A percentile compares a stretch with the other conserved stretches of the same genome.
phyloP scores from a whole-genome alignment of 2,113 vertebrate species.

The Menidia beryllina region DNA sequence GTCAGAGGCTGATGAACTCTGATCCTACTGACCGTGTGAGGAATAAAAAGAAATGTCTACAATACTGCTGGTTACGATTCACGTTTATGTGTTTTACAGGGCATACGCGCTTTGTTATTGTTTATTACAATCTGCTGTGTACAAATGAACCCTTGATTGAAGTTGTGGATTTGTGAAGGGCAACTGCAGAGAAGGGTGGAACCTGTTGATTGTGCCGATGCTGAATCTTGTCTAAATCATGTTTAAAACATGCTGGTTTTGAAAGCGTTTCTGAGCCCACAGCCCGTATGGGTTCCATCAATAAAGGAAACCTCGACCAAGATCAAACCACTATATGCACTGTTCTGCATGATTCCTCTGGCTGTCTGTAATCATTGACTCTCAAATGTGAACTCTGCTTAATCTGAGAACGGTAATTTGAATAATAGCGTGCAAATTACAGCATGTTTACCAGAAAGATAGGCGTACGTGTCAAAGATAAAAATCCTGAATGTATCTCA shows the following conservation, averaged over 20 bases:
- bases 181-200: slow-evolving; percentile 39
- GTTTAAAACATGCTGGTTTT: not conserved
- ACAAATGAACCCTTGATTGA: not conserved
- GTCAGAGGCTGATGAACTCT: slow-evolving; percentile 4
- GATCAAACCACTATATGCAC: slow-evolving; percentile 49
- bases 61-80: slow-evolving; percentile 32
- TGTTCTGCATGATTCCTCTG: slow-evolving; percentile 67
- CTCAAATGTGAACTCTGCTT: slow-evolving; percentile 53
- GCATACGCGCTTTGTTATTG: slow-evolving; percentile 15
- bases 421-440: slow-evolving; percentile 30
- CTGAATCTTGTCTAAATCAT: not conserved
- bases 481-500: slow-evolving; percentile 73
- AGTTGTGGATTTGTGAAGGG: not conserved
- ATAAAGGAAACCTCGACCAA: slow-evolving; percentile 11
- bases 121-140: slow-evolving; percentile 31
- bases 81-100: slow-evolving; percentile 19
- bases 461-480: slow-evolving; percentile 39
- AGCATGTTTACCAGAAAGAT: slow-evolving; percentile 23
- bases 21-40: slow-evolving; percentile 8
- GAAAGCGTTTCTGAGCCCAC: slow-evolving; percentile 59
- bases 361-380: slow-evolving; percentile 52
- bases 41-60: slow-evolving; percentile 4
- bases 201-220: not conserved
- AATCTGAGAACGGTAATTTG: slow-evolving; percentile 49
- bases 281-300: not conserved